Evolutionary conservation across 1,140 invertebrate species (phyloP).

Genomic region (Rhopalosiphum padi): DNA sequence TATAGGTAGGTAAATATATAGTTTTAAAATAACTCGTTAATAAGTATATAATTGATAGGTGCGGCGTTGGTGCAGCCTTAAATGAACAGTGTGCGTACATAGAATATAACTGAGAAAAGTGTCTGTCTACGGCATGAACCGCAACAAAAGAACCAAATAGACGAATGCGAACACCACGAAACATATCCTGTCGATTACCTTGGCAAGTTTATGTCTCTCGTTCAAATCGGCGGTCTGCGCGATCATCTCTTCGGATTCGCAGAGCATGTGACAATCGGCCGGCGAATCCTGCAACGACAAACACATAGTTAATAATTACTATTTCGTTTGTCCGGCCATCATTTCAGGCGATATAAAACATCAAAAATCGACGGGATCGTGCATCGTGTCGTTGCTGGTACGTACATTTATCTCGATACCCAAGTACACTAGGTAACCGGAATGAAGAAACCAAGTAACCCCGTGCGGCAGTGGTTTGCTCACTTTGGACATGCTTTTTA

Average conservation of each 20-base stretch:
- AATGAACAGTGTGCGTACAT: not conserved
- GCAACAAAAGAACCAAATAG: not conserved
- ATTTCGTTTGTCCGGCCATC: not conserved
- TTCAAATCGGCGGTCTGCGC: not conserved
- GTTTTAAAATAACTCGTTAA: not conserved
- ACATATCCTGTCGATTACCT: constrained; percentile 38
- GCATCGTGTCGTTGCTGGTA: not conserved
- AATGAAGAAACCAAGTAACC: not conserved
- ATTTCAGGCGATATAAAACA: not conserved
- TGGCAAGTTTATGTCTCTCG: not conserved
- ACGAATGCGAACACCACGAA: not conserved
- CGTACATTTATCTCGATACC: constrained; percentile 30
- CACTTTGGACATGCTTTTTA: not conserved
- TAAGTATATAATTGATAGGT: not conserved
- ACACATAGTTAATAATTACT: not conserved
- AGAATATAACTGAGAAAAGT: not conserved
- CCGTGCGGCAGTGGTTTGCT: constrained; percentile 6
- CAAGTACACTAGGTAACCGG: constrained; percentile 9
- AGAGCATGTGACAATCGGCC: constrained; percentile 13
- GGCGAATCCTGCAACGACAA: not conserved
- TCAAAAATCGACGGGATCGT: not conserved
- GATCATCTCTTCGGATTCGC: constrained; percentile 10
- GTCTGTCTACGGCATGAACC: not conserved
- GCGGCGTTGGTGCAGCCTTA: not conserved
- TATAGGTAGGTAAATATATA: not conserved